Percentiles rank a stretch among this genome's conserved stretches.
Evolutionary conservation across 2,888 invertebrate species (phyloP).

Genomic region (Timema podura): DNA sequence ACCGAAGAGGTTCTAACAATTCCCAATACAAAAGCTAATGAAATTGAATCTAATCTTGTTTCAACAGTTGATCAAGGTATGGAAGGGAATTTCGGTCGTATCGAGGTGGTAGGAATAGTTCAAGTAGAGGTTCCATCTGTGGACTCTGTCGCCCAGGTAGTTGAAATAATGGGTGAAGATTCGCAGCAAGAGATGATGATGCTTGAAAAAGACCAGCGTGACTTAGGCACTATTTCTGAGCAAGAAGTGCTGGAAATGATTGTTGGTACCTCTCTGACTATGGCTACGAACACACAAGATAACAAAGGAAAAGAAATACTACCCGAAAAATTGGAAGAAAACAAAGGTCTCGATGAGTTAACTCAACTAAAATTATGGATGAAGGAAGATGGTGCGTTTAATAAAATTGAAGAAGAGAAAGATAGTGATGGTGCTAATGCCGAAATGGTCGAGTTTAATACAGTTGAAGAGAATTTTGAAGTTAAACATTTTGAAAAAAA

Average conservation of each 20-base stretch:
- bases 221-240: slow-evolving; percentile 1
- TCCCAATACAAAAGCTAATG: too few relatives aligned
- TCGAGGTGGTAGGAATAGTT: too few relatives aligned
- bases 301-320: slow-evolving; percentile 2
- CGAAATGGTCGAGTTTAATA: background rate
- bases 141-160: slow-evolving; percentile 13
- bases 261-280: background rate
- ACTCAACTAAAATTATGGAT: too few relatives aligned
- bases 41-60: too few relatives aligned
- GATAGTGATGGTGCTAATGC: background rate
- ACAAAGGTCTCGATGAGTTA: background rate
- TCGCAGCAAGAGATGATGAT: background rate
- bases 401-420: slow-evolving; percentile 10
- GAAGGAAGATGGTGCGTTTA: background rate
- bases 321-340: background rate
- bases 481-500: too few relatives aligned
- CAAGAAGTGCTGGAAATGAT: slow-evolving; percentile 6
- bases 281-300: too few relatives aligned
- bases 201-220: background rate
- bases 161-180: slow-evolving; percentile 14
- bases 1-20: too few relatives aligned
- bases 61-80: background rate
- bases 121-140: background rate
- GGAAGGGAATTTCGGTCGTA: background rate
- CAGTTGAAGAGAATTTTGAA: too few relatives aligned